Percentiles rank a stretch among this genome's conserved stretches.
These are phyloP conservation scores for Jaculus jaculus DNA, from an alignment of 2,113 vertebrate genomes.

Conservation along the genomic window DNA sequence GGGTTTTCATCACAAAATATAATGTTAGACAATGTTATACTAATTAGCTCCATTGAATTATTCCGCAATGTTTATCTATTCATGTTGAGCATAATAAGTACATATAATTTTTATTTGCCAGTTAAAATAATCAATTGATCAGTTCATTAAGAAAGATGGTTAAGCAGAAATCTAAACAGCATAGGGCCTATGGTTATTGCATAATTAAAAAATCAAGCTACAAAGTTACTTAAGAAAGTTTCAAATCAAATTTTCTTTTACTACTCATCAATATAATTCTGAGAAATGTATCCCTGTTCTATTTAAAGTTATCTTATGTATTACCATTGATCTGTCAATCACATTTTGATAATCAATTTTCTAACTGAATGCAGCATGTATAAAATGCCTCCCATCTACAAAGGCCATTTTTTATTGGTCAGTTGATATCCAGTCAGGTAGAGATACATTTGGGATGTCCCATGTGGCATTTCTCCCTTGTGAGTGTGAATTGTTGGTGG, in stretches of 20 bases:
- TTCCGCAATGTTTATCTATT: not conserved
- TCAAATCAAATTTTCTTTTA: slow-evolving; percentile 1
- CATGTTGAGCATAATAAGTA: not conserved
- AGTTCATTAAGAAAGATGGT: not conserved
- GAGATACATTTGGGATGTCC: not conserved
- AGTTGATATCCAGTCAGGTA: not conserved
- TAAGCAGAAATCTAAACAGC: not conserved
- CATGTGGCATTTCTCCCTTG: not conserved
- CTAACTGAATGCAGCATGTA: not conserved
- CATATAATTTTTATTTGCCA: not conserved
- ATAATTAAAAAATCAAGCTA: not conserved
- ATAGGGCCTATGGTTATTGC: not conserved
- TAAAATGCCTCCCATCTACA: not conserved
- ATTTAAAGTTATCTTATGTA: not conserved
- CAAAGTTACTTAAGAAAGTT: not conserved
- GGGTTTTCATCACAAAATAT: not conserved
- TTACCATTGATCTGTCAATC: not conserved
- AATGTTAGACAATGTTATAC: not conserved
- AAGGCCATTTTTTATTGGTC: not conserved
- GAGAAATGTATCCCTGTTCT: not conserved
- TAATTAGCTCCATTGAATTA: not conserved
- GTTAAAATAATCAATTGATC: not conserved
- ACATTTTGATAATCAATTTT: not conserved
- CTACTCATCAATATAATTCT: not conserved
- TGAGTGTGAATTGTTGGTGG: not conserved